A percentile compares a stretch with the other conserved stretches of the same genome.
phyloP scores from a whole-genome alignment of 2,888 invertebrate genomes.

The Magallana nippona region DNA sequence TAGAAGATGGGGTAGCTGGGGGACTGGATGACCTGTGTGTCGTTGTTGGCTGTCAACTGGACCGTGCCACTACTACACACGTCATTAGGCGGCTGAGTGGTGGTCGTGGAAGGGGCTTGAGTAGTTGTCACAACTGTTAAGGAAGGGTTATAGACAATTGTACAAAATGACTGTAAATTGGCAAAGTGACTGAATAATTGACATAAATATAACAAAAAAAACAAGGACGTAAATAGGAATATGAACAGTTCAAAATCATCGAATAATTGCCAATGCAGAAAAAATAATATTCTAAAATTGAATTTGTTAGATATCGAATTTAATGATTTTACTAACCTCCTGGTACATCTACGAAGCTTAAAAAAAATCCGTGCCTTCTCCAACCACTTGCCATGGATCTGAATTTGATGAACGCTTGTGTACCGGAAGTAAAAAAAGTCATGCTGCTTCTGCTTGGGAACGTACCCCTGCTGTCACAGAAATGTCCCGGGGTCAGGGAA shows the following conservation, averaged over 20 bases:
- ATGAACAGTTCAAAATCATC: too few relatives aligned
- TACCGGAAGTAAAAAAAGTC: neutral
- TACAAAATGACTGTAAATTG: too few relatives aligned
- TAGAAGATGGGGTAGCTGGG: slow-evolving; percentile 49
- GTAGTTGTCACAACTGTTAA: slow-evolving; percentile 24
- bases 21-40: slow-evolving; percentile 44
- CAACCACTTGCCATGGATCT: neutral
- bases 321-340: neutral
- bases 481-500: neutral
- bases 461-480: slow-evolving; percentile 7
- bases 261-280: too few relatives aligned
- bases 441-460: neutral
- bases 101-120: neutral
- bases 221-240: too few relatives aligned
- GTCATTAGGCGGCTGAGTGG: neutral
- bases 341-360: neutral
- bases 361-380: slow-evolving; percentile 11
- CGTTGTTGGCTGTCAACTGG: slow-evolving; percentile 44
- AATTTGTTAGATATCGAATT: too few relatives aligned
- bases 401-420: neutral
- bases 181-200: too few relatives aligned
- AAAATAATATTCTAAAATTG: too few relatives aligned
- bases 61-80: slow-evolving; percentile 46
- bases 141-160: neutral
- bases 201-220: too few relatives aligned